phyloP scores from a whole-genome alignment of 2,888 invertebrate genomes.

The Epistrophella euchroma region DNA sequence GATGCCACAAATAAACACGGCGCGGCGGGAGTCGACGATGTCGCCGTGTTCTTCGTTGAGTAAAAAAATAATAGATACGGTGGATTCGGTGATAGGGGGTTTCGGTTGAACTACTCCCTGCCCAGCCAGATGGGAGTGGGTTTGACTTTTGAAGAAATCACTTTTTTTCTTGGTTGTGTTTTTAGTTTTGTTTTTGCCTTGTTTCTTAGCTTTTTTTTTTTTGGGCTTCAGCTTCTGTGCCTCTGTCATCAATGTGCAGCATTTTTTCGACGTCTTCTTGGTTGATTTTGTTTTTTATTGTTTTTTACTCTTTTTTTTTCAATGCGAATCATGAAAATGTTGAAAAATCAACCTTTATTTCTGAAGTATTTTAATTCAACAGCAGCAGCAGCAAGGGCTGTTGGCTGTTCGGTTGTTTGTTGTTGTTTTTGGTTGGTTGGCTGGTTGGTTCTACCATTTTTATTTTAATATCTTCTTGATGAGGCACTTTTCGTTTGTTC shows the following conservation, averaged over 20 bases:
- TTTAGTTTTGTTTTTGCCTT: slow-evolving; percentile 32
- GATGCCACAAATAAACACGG: slow-evolving; percentile 76
- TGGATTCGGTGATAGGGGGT: slow-evolving; percentile 29
- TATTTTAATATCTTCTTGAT: slow-evolving; percentile 76
- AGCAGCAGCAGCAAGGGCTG: slow-evolving; percentile 54
- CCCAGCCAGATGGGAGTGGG: slow-evolving; percentile 75
- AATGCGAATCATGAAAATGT: slow-evolving; percentile 69
- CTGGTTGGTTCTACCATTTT: slow-evolving; percentile 66
- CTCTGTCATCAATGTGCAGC: slow-evolving; percentile 67
- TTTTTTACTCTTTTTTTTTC: slow-evolving; percentile 34
- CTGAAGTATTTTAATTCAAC: slow-evolving; percentile 71
- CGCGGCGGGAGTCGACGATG: slow-evolving; percentile 73
- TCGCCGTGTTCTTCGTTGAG: slow-evolving; percentile 55
- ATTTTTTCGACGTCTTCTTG: slow-evolving; percentile 47
- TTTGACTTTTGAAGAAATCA: slow-evolving; percentile 75
- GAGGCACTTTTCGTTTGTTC: slow-evolving; percentile 73
- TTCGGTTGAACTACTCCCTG: slow-evolving; percentile 47
- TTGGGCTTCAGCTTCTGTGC: slow-evolving; percentile 41
- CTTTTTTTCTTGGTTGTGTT: slow-evolving; percentile 43
- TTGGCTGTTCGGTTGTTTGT: slow-evolving; percentile 26
- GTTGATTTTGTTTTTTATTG: slow-evolving; percentile 14
- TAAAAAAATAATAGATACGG: slow-evolving; percentile 67
- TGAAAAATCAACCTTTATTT: slow-evolving; percentile 75
- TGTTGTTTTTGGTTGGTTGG: slow-evolving; percentile 52
- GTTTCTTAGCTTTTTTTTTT: slow-evolving; percentile 59